Base-by-base conservation (phyloP, 2,797 vertebrate genomes). In the Acrossocheilus wenchowensis region DNA sequence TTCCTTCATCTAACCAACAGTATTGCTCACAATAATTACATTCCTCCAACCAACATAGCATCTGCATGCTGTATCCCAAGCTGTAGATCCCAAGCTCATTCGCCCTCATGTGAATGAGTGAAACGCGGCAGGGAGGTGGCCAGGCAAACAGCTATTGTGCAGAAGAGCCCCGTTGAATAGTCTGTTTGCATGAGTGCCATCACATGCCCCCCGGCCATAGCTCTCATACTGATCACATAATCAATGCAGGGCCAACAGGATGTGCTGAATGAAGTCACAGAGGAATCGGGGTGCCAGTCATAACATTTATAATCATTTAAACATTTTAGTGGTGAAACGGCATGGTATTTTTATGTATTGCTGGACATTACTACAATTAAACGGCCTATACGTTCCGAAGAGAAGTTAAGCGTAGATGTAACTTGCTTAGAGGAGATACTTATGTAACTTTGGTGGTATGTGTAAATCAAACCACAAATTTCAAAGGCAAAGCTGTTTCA, bases 181-280 rank as follows among this genome's bases (percentile, higher is more conserved):
- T 81, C 78, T 83, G 82, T 87, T 83, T 86, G 84, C 80, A 87
- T 89, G 86, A 82, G 86, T 75, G 87, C 66, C 71, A 78, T 87
- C 83, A 69, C 75, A 78, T 71, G 87, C 62, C 90, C 86, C 12
- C 64, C 5, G 64, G 88, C 81, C 72, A 62, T 45, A 81, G 78
- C 82, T 89, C 68, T 62, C 26, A 82, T 72, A 26, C 83, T 90
- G 84, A 86, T 72, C 87, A 91, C 78, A 72, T 82, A 62, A 90
- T 91, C 91, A 80, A 91, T 91, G 89, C 84, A 75, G 78, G 78
- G 79, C 84, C 86, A 90, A 87, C 86, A 88, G 86, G 81, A 90
- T 87, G 75, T 85, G 88, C 78, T 77, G 82, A 87, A 85, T 85
- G 79, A 85, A 80, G 72, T 85, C 84, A 84, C 81, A 79, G 69